These are phyloP conservation scores for Octopus sinensis DNA, from an alignment of 1,140 invertebrate genomes.

Conservation along the genomic window DNA sequence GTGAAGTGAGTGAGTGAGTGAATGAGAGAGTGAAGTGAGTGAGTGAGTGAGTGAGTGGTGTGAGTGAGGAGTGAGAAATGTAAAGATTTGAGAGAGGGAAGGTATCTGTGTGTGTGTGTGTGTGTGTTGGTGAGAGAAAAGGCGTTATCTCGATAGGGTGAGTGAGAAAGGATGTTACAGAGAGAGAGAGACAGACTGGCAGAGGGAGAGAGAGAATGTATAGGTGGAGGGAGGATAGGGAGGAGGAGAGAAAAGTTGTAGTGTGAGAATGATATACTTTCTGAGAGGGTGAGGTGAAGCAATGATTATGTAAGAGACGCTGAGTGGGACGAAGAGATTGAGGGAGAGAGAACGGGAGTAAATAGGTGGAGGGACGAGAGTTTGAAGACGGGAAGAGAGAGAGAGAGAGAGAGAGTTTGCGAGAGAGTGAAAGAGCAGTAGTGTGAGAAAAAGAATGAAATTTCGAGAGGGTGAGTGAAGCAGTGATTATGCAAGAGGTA, in stretches of 20 bases:
- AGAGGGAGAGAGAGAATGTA: background rate
- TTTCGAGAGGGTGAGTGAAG: background rate
- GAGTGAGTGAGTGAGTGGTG: background rate
- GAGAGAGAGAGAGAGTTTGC: background rate
- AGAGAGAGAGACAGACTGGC: background rate
- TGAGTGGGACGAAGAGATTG: background rate
- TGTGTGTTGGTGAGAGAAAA: background rate
- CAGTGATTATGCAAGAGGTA: background rate
- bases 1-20: background rate
- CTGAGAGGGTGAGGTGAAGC: no score
- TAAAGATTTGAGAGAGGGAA: background rate
- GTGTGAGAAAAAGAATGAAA: constrained; percentile 11
- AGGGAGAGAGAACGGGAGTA: background rate
- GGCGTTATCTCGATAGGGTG: background rate
- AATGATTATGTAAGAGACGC: background rate
- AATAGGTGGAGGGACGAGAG: constrained; percentile 11
- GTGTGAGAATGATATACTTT: no score
- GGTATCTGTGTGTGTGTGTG: background rate
- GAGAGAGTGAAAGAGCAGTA: no score
- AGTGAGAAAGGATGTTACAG: background rate
- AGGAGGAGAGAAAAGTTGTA: background rate
- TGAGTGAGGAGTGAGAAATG: background rate
- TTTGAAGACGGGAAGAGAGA: background rate
- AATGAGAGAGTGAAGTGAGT: background rate
- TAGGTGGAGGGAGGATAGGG: background rate